Evolutionary conservation across 2,888 invertebrate species (phyloP), one percentile per base, ranked within the genome.

Genomic region (Morpho achilles): DNA sequence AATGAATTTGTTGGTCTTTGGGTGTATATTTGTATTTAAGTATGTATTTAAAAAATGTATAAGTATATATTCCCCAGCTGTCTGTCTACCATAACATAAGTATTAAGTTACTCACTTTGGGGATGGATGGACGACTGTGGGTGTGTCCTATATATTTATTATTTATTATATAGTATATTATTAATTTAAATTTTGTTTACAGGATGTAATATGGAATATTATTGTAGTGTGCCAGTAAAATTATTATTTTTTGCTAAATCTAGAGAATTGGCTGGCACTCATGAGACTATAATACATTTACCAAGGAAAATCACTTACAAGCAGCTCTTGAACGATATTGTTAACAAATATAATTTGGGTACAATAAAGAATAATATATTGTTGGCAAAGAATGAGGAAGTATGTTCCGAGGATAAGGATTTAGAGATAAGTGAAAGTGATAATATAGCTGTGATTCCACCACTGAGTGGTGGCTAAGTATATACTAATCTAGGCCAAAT

Each of bases 361-460:
- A 79, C 92, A 7, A 94, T 98, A 47, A 92, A 92, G 69, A 87
- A 94, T 52, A 95, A 92, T 73, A 83, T 98, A 45, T 93, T 98
- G 46, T 72, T 98, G 60, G 96, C 98, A 0, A 85, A 96, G 52
- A 98, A 98, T 88, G 95, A 97, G 75, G 94, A 94, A 67, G 97
- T 96, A 69, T 92, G 95, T 63, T 82, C 89, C 57, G 85, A 92
- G 2, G 85, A 91, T 43, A 79, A 86, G 44, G 79, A 84, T 46
- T 80, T 96, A 45, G 76, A 85, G 23, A 81, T 97, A 7, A 91
- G 91, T 45, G 88, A 93, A 39, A 93, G 93, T 63, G 98, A 98
- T 90, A 95, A 94, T 80, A 92, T 98, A 63, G 98, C 98, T 63
- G 92, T 98, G 9, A 98, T 99, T 75, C 98, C 98, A 55, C 98